Percentiles rank a stretch among this genome's conserved stretches.
Evolutionary conservation across 2,888 invertebrate species (phyloP).

Genomic region (Noctua pronuba): DNA sequence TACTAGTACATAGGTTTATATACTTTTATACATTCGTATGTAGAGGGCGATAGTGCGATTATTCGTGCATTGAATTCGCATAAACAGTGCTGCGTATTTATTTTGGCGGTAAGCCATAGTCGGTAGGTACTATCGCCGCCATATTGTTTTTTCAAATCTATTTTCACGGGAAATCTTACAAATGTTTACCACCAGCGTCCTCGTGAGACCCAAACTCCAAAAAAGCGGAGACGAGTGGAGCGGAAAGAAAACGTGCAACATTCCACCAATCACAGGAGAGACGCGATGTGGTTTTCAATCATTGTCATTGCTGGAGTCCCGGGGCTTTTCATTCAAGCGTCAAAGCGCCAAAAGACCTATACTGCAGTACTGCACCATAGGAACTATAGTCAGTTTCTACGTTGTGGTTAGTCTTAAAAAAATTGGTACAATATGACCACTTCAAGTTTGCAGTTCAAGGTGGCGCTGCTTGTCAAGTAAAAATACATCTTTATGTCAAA

Average conservation of each 20-base stretch:
- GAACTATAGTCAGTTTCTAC: no score
- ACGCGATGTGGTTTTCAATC: not conserved
- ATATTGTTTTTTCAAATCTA: not conserved
- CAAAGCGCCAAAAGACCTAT: not conserved
- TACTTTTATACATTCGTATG: not conserved
- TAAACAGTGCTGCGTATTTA: not conserved
- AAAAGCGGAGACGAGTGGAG: not conserved
- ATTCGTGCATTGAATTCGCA: no score
- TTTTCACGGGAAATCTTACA: not conserved
- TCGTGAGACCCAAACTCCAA: not conserved
- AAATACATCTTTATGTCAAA: no score
- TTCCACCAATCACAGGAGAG: not conserved
- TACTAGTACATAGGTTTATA: slow-evolving; percentile 20
- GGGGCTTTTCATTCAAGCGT: not conserved
- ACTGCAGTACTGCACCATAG: no score
- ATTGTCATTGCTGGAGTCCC: not conserved
- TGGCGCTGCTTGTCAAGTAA: not conserved
- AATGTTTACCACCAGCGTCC: not conserved
- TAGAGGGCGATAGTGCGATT: no score
- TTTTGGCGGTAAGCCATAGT: no score
- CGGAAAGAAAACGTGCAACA: no score
- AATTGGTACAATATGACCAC: not conserved
- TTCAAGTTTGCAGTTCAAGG: not conserved
- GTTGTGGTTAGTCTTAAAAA: no score
- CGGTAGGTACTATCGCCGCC: not conserved